A percentile compares a stretch with the other conserved stretches of the same genome.
Evolutionary conservation across 2,113 vertebrate genomes (phyloP).

Genomic region (Rattus norvegicus): DNA sequence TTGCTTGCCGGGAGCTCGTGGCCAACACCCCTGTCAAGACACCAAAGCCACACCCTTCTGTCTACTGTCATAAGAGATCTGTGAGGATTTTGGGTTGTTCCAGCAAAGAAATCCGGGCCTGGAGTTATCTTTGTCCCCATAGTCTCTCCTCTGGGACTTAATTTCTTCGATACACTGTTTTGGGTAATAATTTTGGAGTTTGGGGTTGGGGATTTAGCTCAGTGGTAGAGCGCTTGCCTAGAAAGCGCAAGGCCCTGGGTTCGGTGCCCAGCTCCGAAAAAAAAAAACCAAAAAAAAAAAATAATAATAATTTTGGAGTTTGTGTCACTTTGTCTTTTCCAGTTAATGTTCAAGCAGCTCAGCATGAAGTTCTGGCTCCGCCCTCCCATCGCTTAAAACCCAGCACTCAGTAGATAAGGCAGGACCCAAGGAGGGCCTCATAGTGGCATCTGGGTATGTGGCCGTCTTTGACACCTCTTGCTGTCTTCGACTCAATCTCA

Average conservation of each 20-base stretch:
- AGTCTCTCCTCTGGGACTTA: not conserved
- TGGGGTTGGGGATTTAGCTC: too few relatives aligned
- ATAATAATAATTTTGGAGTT: not conserved
- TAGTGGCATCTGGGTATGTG: accelerated
- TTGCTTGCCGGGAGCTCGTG: not conserved
- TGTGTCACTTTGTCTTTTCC: not conserved
- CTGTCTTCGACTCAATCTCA: not conserved
- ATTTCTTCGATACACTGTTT: conserved; percentile 12
- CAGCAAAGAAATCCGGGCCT: not conserved
- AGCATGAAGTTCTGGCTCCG: not conserved
- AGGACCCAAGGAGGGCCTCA: not conserved
- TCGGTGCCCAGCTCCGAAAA: too few relatives aligned
- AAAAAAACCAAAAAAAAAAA: too few relatives aligned
- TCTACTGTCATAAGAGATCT: too few relatives aligned
- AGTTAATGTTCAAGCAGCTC: not conserved
- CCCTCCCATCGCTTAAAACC: not conserved
- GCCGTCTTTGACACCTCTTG: not conserved
- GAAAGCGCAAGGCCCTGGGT: too few relatives aligned
- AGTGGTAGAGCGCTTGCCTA: too few relatives aligned
- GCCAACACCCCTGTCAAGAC: not conserved
- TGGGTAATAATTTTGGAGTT: not conserved
- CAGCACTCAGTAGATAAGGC: accelerated
- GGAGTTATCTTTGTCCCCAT: not conserved
- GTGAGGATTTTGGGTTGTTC: not conserved
- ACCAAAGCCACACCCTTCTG: not conserved